Base-by-base conservation (phyloP, 2,113 vertebrate genomes). In the Plecotus auritus region DNA sequence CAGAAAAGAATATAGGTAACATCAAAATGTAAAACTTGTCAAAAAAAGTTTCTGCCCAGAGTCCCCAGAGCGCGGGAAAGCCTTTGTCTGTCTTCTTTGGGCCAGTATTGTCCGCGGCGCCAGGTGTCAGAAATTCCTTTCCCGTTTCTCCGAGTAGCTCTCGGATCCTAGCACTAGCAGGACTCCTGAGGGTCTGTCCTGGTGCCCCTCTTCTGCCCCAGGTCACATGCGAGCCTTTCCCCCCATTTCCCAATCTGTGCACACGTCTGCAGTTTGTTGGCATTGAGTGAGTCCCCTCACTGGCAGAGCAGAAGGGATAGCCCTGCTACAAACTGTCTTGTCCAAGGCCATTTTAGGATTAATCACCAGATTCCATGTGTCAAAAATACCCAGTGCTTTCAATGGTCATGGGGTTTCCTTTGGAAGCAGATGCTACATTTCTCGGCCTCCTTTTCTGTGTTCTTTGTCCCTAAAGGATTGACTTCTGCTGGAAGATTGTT, bases 371-470 rank as follows among this genome's bases (percentile, higher is more conserved):
- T 70, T 37, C 67, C 67, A 26, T 78, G 67, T 92, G 88, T 88
- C 66, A n/a, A n/a, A 88, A 77, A 88, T 92, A 61, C 42, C 23
- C 66, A 47, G 56, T 35, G 80, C 67, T 96, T 88, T 73, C 80
- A 81, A 70, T 74, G 76, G 40, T 45, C 64, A 59, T 18, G 45
- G 45, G 56, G 40, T 88, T 94, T 89, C 80, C 40, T 88, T 89
- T 70, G 54, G 59, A 64, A 81, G 23, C 66, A 56, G 72, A 83
- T 91, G 77, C 70, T 87, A 56, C 61, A 9, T 95, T 87, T 83
- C 37, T 70, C 7, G 7, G 78, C n/a, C 30, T 72, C 6, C 76
- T 69, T 66, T 76, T 67, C 84, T 77, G n/a, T 66, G 32, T 73
- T 59, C 77, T 89, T 90, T 76, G 51, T 86, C 85, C 49, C 73